Evolutionary conservation across 2,113 vertebrate genomes (phyloP), one percentile per base, ranked within the genome.

Genomic region (Sprattus sprattus): DNA sequence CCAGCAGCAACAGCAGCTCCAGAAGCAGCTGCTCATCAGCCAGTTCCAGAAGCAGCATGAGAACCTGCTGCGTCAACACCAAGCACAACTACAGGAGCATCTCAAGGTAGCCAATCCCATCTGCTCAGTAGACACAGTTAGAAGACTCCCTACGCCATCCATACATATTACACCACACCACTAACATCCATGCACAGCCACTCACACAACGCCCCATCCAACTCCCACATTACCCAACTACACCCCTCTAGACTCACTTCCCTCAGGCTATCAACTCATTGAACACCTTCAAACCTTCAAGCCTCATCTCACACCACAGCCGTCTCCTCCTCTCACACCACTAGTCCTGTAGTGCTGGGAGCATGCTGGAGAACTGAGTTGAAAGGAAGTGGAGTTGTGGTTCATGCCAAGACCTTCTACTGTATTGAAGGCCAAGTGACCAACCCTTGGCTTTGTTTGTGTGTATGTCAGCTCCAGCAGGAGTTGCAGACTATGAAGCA

Each of bases 21-120:
- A 99, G 94, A 99, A 99, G 91, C 98, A 99, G 89, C 93, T 99
- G 85, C 96, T 99, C 83, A 99, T 99, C 85, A 98, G 95, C 15
- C 98, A 99, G 92, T 99, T 99, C 93, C 98, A 99, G 94, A 99
- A 99, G 89, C 98, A 99, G 94, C 98, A 99, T 18, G 98, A 99
- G 93, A 99, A 98, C 93, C 88, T 99, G 94, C 98, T 97, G 32
- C 95, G 98, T 81, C 98, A 99, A 94, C 98, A 99, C 90, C 97
- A 99, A 92, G 98, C 97, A 85, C 98, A 99, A 92, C 97, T 99
- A 86, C 97, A 99, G 93, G 98, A 99, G 89, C 98, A 99, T 92
- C 96, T 99, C 93, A 99, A 99, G 98, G 98, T 99, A 91, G 88
- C 25, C 47, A 22, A 13, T 84, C 81, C 32, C 8, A 18, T 22